These are phyloP conservation scores for Campylomormyrus tamandua DNA, from an alignment of 2,113 vertebrate species.

Conservation along the genomic window DNA sequence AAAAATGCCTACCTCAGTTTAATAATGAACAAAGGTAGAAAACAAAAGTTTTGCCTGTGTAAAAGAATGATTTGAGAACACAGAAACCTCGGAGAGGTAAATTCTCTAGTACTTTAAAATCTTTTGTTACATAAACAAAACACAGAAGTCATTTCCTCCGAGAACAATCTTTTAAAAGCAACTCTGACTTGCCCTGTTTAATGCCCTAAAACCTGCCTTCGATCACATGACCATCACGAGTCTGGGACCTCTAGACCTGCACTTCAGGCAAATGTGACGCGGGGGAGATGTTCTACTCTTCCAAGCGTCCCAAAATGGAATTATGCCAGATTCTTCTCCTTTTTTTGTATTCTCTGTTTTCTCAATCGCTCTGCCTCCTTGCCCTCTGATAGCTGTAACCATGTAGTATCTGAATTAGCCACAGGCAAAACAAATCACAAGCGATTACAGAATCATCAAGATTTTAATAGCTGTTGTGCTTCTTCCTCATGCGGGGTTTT, in stretches of 20 bases:
- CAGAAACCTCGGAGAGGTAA: neutral
- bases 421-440: slow-evolving; percentile 69
- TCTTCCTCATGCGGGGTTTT: slow-evolving; percentile 66
- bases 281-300: slow-evolving; percentile 63
- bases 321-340: slow-evolving; percentile 26
- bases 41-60: neutral
- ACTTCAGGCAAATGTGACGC: slow-evolving; percentile 70
- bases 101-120: neutral
- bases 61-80: neutral
- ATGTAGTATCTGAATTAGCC: slow-evolving; percentile 65
- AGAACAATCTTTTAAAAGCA: slow-evolving; percentile 57
- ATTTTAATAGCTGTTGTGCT: slow-evolving; percentile 71
- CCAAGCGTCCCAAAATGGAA: slow-evolving; percentile 24
- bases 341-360: slow-evolving; percentile 36
- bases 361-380: slow-evolving; percentile 58
- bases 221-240: slow-evolving; percentile 55
- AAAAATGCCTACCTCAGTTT: neutral
- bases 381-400: slow-evolving; percentile 60
- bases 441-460: slow-evolving; percentile 72
- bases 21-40: slow-evolving; percentile 3
- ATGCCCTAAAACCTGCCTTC: slow-evolving; percentile 36
- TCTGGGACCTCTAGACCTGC: slow-evolving; percentile 62
- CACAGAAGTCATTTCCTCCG: slow-evolving; percentile 48
- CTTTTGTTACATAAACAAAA: slow-evolving; percentile 66
- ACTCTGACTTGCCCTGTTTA: slow-evolving; percentile 60